Percentiles rank a stretch among this genome's conserved stretches.
phyloP scores from a whole-genome alignment of 2,797 vertebrate species.

The Tiaroga cobitis region DNA sequence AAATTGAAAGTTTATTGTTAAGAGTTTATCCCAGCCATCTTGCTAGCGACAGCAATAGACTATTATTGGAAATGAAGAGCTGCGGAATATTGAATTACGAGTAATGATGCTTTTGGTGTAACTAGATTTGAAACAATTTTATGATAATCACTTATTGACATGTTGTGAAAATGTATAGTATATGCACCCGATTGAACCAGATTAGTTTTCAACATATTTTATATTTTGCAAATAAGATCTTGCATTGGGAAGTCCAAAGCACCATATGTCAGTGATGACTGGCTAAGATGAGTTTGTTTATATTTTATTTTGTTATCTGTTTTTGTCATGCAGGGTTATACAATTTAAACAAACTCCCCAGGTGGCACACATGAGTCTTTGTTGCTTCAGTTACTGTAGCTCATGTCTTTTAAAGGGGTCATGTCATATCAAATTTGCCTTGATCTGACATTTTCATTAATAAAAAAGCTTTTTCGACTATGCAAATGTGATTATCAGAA shows the following conservation, averaged over 20 bases:
- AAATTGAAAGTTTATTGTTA: constrained; percentile 76
- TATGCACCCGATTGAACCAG: constrained; percentile 47
- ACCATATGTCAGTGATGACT: constrained; percentile 36
- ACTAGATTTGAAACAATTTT: constrained; percentile 64
- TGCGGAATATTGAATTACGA: constrained; percentile 62
- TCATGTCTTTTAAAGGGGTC: background rate
- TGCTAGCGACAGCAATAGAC: constrained; percentile 63
- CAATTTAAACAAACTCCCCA: constrained; percentile 24
- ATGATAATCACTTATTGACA: constrained; percentile 66
- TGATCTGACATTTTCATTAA: constrained; percentile 6
- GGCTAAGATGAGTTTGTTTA: constrained; percentile 18
- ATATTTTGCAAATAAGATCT: constrained; percentile 40
- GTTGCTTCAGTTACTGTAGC: background rate
- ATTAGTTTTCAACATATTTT: constrained; percentile 47
- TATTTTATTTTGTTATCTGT: constrained; percentile 26
- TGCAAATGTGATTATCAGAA: background rate
- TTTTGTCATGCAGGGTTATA: constrained; percentile 35
- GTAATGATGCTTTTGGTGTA: constrained; percentile 62
- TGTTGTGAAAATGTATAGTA: constrained; percentile 49
- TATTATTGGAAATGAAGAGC: constrained; percentile 64
- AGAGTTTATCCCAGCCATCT: constrained; percentile 60
- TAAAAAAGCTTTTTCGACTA: background rate
- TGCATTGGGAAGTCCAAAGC: constrained; percentile 16
- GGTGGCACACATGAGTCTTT: constrained; percentile 12
- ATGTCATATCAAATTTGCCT: background rate